A percentile compares a stretch with the other conserved stretches of the same genome.
Conservation (phyloP, 2,797 vertebrate genomes). For the Pipistrellus pipistrellus region DNA sequence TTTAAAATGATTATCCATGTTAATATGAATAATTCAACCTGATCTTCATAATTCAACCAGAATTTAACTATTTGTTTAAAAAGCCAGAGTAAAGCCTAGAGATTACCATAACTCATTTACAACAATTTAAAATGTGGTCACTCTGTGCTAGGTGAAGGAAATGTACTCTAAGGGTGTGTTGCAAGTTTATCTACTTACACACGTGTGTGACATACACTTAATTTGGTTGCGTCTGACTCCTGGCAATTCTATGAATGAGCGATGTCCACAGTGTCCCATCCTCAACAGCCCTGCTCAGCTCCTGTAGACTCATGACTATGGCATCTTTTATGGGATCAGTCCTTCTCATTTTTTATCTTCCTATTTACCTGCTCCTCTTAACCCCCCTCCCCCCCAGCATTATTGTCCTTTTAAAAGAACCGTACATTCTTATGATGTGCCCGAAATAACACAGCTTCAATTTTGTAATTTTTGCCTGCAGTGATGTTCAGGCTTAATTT, state of each 20-base stretch:
- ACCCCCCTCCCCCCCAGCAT: neutral
- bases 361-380: neutral
- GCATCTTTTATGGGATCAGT: neutral
- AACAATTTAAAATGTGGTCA: conserved; percentile 5
- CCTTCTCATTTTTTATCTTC: neutral
- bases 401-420: neutral
- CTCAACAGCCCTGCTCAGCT: neutral
- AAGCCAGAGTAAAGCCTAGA: neutral
- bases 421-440: neutral
- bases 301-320: neutral
- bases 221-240: neutral
- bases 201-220: neutral
- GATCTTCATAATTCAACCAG: neutral
- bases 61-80: neutral
- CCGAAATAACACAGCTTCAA: neutral
- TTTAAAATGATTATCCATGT: neutral
- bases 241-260: neutral
- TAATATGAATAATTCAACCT: neutral
- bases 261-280: neutral
- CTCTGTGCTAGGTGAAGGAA: neutral
- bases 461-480: neutral
- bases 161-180: neutral
- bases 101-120: neutral
- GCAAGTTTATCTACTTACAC: neutral
- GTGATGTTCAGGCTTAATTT: neutral